Evolutionary conservation across 2,113 vertebrate species (phyloP).

Genomic region (Melanotaenia duboulayi): DNA sequence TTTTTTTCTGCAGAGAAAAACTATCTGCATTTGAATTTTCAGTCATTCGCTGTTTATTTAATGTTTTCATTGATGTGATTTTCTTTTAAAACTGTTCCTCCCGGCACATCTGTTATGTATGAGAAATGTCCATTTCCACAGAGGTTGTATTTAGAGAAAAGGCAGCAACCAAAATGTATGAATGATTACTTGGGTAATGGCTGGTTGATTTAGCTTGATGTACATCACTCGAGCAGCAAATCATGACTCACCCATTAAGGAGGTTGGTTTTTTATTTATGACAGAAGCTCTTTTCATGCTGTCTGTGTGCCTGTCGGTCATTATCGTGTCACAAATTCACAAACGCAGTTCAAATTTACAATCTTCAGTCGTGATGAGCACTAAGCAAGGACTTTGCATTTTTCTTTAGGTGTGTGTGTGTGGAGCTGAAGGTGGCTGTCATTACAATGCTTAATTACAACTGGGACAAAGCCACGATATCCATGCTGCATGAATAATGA

Average conservation of each 20-base stretch:
- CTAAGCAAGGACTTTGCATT: not conserved
- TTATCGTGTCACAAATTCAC: too few relatives aligned
- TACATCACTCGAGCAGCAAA: not conserved
- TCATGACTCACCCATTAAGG: not conserved
- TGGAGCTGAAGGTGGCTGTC: conserved; percentile 17
- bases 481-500: conserved; percentile 50
- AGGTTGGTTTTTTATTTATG: not conserved
- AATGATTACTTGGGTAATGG: not conserved
- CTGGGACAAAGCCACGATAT: conserved; percentile 33
- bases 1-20: not conserved
- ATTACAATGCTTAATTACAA: conserved; percentile 46
- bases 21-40: not conserved
- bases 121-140: conserved; percentile 1
- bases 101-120: conserved; percentile 1
- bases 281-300: not conserved
- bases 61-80: conserved; percentile 2
- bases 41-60: not conserved
- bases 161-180: not conserved
- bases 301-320: too few relatives aligned
- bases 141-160: not conserved
- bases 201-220: not conserved
- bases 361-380: too few relatives aligned
- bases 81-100: not conserved
- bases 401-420: not conserved
- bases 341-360: too few relatives aligned